Conservation (phyloP, 1,140 invertebrate species). For the Drosophila biarmipes region DNA sequence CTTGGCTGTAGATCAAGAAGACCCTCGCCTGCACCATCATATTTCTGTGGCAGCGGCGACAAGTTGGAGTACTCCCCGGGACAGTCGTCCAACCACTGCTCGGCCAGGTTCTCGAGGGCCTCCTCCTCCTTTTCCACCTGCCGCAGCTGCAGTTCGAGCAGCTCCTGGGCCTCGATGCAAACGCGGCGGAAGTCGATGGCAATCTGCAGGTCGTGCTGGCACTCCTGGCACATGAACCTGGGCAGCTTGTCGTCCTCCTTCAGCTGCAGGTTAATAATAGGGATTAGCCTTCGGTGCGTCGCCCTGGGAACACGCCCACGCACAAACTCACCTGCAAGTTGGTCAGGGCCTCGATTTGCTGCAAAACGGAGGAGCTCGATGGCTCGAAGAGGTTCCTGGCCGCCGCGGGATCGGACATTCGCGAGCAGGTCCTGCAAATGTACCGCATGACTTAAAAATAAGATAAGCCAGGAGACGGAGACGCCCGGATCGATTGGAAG, state of each 20-base stretch:
- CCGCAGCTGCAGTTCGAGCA: conserved; percentile 20
- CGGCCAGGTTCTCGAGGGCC: background rate
- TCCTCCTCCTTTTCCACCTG: conserved; percentile 6
- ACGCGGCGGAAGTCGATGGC: conserved; percentile 51
- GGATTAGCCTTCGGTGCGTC: background rate
- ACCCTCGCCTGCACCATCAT: background rate
- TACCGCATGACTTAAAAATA: conserved; percentile 1
- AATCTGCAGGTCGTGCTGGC: conserved; percentile 37
- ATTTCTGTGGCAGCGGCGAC: background rate
- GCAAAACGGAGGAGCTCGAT: conserved; percentile 21
- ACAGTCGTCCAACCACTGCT: background rate
- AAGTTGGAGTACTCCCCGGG: background rate
- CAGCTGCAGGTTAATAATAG: conserved; percentile 10
- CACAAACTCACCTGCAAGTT: conserved; percentile 29
- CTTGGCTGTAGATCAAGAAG: background rate
- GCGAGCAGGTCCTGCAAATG: conserved; percentile 56
- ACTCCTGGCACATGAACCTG: conserved; percentile 43
- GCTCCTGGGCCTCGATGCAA: conserved; percentile 51
- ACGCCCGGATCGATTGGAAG: background rate
- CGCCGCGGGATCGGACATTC: conserved; percentile 7
- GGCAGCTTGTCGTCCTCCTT: conserved; percentile 27
- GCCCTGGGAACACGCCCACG: too few species aligned
- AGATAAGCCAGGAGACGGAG: too few species aligned
- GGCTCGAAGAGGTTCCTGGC: conserved; percentile 37
- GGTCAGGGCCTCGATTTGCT: conserved; percentile 42